Conservation (phyloP, 2,888 invertebrate genomes). For the Trissoscelio sp. region DNA sequence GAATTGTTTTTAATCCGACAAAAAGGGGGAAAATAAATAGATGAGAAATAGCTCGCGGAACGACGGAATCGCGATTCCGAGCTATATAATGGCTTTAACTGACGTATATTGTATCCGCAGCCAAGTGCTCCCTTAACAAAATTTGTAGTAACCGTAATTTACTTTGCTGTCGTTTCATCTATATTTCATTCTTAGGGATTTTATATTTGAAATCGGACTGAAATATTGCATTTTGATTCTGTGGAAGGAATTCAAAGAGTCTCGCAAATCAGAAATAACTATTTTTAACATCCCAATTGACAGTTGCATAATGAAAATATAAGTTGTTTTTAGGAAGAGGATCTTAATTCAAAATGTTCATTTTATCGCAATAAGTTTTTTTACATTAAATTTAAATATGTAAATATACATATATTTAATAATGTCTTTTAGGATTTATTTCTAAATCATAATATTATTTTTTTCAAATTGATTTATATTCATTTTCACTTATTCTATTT, state of each 20-base stretch:
- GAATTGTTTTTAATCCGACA: constrained; percentile 29
- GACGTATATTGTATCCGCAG: constrained; percentile 22
- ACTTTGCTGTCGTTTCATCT: constrained; percentile 9
- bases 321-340: no score
- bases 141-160: constrained; percentile 27
- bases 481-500: no score
- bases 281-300: neutral
- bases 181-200: constrained; percentile 31
- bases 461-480: no score
- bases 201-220: constrained; percentile 17
- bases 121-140: constrained; percentile 32
- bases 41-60: constrained; percentile 5
- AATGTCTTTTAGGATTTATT: no score
- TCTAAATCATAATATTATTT: no score
- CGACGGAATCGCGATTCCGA: neutral
- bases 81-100: constrained; percentile 15
- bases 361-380: no score
- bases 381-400: no score
- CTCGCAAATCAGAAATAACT: neutral
- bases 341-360: no score
- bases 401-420: no score
- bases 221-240: constrained; percentile 34
- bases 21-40: constrained; percentile 18
- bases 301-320: neutral
- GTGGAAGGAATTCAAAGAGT: neutral